phyloP scores from a whole-genome alignment of 2,888 invertebrate genomes.

The Syritta pipiens region DNA sequence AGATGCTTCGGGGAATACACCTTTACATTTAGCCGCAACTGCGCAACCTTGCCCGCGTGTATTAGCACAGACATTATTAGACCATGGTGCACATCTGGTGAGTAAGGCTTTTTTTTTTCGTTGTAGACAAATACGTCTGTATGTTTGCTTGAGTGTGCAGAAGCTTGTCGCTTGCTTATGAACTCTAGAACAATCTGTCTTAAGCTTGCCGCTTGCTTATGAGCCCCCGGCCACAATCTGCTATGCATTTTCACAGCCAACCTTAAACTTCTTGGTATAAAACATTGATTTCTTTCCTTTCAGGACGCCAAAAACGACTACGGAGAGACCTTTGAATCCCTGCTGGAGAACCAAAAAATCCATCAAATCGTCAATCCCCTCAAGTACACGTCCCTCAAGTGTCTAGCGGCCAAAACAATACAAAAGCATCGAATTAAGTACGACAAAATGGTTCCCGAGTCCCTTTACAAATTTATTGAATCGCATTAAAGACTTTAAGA shows the following conservation, averaged over 20 bases:
- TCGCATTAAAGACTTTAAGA: slow-evolving; percentile 73
- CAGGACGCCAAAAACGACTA: slow-evolving; percentile 85
- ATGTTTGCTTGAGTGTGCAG: no score
- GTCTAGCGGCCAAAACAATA: slow-evolving; percentile 91
- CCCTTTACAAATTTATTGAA: slow-evolving; percentile 80
- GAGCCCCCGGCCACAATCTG: no score
- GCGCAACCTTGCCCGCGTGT: slow-evolving; percentile 85
- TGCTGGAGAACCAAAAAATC: slow-evolving; percentile 84
- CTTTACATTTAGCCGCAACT: slow-evolving; percentile 91
- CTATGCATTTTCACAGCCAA: no score
- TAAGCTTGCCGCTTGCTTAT: no score
- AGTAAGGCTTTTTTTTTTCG: no score
- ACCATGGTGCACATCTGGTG: slow-evolving; percentile 85
- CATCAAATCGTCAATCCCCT: slow-evolving; percentile 87
- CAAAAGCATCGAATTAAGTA: slow-evolving; percentile 85
- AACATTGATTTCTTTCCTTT: background rate
- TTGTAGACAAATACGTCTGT: no score
- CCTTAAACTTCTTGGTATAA: no score
- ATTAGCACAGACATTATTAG: slow-evolving; percentile 86
- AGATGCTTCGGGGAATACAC: slow-evolving; percentile 92
- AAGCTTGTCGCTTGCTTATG: no score
- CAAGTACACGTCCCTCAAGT: slow-evolving; percentile 89
- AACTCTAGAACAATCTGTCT: background rate
- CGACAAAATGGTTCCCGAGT: slow-evolving; percentile 81
- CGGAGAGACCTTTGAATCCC: slow-evolving; percentile 87